Base-by-base conservation (phyloP, 2,888 invertebrate genomes). In the Trachelus tabidus region DNA sequence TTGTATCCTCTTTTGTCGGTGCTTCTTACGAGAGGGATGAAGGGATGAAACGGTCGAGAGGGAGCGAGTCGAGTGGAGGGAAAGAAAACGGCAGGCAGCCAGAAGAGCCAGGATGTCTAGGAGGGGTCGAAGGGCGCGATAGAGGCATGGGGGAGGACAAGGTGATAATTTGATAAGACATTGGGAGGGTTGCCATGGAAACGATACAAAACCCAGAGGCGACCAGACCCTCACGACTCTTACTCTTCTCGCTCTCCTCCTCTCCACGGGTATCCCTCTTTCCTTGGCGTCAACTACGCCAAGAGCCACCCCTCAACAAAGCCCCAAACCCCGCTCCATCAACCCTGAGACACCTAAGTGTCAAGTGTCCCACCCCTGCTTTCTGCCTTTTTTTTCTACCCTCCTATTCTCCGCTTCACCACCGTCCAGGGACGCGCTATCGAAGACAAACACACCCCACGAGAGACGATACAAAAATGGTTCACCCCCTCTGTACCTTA, bases 111-210 rank as follows among this genome's bases (percentile, higher is more conserved):
- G 56, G 56, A 56, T 56, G 56, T 23, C 56, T 56, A 73, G 35
- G 37, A 77, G 9, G 35, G 12, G 75, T n/a, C 73, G 37, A 76
- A 68, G 56, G 34, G 34, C 68, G 56, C 34, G 56, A 23, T 40
- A 73, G 82, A 77, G 80, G 80, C 82, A 85, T 76, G 76, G 82
- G 82, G 83, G 85, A 83, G 88, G 89, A 89, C 88, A 88, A 91
- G 91, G 91, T 91, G 91, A 91, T 91, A 91, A 91, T 91, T 91
- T 91, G 91, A 91, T 91, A 91, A 91, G 91, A 91, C 90, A 90
- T 91, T 83, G 88, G 87, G 80, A 88, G 91, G 87, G 91, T 91
- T 91, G 85, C 91, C 87, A 91, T 91, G 90, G 89, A 83, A 83
- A 91, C 91, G 88, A 87, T 89, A 89, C 89, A 88, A 88, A 88